Evolutionary conservation across 1,140 invertebrate species (phyloP).

Genomic region (Apocrypta bakeri): DNA sequence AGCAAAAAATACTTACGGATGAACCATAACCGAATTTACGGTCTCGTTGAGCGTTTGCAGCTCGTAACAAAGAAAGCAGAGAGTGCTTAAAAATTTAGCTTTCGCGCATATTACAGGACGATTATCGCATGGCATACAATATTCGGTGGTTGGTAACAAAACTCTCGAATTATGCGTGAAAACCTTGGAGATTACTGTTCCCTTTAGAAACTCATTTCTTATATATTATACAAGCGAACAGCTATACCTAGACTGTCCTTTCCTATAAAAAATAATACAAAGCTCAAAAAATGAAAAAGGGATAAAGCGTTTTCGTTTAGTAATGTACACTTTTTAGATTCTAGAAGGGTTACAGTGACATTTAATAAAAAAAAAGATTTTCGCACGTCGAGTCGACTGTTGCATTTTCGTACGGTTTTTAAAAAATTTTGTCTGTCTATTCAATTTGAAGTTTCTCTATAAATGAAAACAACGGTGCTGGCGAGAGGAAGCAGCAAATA

Average conservation of each 20-base stretch:
- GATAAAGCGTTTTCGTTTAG: not conserved
- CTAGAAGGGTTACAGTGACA: not conserved
- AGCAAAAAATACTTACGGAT: not conserved
- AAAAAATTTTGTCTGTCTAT: not conserved
- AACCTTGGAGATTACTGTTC: no score
- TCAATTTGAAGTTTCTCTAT: not conserved
- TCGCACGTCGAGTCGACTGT: no score
- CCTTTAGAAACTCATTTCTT: not conserved
- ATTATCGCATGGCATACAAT: not conserved
- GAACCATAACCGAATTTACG: not conserved
- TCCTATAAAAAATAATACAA: not conserved
- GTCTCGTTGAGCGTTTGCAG: not conserved
- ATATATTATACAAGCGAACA: not conserved
- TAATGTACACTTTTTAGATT: not conserved
- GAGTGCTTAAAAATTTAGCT: slow-evolving; percentile 3
- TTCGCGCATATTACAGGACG: not conserved
- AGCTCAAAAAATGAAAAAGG: not conserved
- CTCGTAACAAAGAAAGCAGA: not conserved
- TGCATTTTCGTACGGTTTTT: not conserved
- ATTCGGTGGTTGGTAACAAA: not conserved
- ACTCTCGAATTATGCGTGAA: not conserved
- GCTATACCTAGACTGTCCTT: not conserved
- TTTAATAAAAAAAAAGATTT: not conserved
- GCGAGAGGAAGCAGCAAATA: not conserved
- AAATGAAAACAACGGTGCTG: not conserved